Evolutionary conservation across 2,888 invertebrate species (phyloP), one percentile per base, ranked within the genome.

Genomic region (Fissipunctia ypsillon): DNA sequence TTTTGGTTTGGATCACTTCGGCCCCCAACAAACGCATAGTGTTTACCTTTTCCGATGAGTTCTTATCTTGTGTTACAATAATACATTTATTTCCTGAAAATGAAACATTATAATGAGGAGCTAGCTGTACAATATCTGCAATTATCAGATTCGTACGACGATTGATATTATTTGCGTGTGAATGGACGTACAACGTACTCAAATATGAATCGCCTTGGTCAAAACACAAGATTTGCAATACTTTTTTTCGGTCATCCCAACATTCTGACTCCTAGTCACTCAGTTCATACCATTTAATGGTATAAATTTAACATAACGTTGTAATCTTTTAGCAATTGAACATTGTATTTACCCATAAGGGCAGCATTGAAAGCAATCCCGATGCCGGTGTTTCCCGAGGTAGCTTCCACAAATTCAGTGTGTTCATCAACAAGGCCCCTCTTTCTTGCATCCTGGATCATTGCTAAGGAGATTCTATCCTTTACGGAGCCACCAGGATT

Each of bases 401-500:
- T 99, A 0, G 99, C 99, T 92, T 99, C 99, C 83, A 99, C 99
- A 65, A 99, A 97, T 22, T 94, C 92, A 0, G 98, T 97, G 0
- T 99, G 98, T 0, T 98, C 98, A 88, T 98, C 98, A 7, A 99
- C 95, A 2, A 97, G 90, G 2, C 99, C 99, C 66, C 97, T 96
- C 63, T 97, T 96, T 93, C 99, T 99, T 0, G 99, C 99, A 93
- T 99, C 99, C 92, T 97, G 97, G 2, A 99, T 96, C 99, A 99
- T 99, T 78, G 99, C 96, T 85, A 97, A 96, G 0, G 97, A 99
- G 88, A 99, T 99, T 68, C 99, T 97, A 91, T 99, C 99, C 91
- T 99, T 99, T 0, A 98, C 97, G 38, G 99, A 99, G 6, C 99
- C 99, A 57, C 99, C 99, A 48, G 99, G 98, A 93, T 99, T 99